Conservation (phyloP, 2,797 vertebrate species). For the Chelonia mydas region DNA sequence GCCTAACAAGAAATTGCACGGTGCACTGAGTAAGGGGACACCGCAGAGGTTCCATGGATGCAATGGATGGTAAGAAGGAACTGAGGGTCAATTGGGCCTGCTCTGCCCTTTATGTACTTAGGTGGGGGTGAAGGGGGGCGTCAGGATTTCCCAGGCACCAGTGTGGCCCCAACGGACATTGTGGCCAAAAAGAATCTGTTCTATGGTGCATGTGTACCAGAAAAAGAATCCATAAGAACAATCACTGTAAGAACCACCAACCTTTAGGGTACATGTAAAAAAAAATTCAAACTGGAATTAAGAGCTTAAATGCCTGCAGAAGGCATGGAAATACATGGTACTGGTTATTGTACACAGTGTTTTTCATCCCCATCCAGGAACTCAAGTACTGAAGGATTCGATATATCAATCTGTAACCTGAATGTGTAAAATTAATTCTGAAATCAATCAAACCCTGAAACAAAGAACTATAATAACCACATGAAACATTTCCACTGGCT, state of each 20-base stretch:
- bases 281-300: not conserved
- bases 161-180: not conserved
- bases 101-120: not conserved
- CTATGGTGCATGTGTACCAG: not conserved
- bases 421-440: not conserved
- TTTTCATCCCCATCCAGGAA: not conserved
- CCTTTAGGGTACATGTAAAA: accelerated
- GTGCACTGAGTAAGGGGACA: not conserved
- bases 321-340: accelerated
- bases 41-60: not conserved
- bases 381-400: not conserved
- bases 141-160: not conserved
- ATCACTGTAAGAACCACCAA: not conserved
- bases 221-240: not conserved
- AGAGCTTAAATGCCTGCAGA: not conserved
- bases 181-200: not conserved
- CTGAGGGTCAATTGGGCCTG: not conserved
- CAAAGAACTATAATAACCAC: not conserved
- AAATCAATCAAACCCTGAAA: accelerated
- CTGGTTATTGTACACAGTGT: not conserved
- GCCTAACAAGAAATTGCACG: not conserved
- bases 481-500: not conserved
- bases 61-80: not conserved
- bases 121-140: accelerated
- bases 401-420: not conserved